Conservation (phyloP, 2,797 vertebrate species). For the Cossypha polioptera region DNA sequence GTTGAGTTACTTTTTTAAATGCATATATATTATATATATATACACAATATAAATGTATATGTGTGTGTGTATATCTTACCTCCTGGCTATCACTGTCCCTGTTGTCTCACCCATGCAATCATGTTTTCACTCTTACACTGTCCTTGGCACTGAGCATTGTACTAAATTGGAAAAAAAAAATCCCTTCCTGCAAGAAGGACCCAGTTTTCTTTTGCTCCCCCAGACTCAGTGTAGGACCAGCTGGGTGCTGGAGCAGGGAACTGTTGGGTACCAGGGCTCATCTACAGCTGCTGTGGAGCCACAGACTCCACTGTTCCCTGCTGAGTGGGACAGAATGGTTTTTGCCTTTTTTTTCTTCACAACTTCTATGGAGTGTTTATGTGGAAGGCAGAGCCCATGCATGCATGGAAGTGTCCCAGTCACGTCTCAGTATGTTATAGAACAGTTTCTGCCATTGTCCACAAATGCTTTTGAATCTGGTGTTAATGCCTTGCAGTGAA, state of each 20-base stretch:
- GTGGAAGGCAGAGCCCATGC: neutral
- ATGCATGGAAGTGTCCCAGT: neutral
- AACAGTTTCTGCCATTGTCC: neutral
- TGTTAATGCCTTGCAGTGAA: conserved; percentile 1
- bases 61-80: neutral
- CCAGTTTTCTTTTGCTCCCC: neutral
- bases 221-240: neutral
- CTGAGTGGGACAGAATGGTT: neutral
- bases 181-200: neutral
- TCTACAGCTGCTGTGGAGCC: neutral
- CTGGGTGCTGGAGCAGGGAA: neutral
- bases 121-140: neutral
- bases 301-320: neutral
- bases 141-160: neutral
- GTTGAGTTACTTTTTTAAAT: neutral
- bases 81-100: neutral
- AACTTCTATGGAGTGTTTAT: neutral
- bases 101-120: neutral
- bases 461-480: neutral
- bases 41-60: neutral
- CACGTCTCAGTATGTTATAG: neutral
- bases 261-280: neutral
- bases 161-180: neutral
- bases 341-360: conserved; percentile 5
- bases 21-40: neutral